Base-by-base conservation (phyloP, 2,113 vertebrate genomes). In the Triplophysa dalaica region DNA sequence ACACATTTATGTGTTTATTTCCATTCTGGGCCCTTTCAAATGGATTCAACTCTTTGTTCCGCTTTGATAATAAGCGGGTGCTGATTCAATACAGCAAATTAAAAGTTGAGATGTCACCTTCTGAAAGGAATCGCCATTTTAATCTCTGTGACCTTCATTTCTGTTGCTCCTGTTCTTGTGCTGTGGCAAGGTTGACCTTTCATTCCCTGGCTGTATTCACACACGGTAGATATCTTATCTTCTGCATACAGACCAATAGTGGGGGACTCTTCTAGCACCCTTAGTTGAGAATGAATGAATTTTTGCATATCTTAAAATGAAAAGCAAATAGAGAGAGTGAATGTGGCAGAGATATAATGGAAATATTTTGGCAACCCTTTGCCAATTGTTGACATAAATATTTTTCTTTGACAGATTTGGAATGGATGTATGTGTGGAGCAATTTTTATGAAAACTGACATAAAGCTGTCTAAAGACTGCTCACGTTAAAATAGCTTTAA, bases 91-190 rank as follows among this genome's bases (percentile, higher is more conserved):
- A n/a, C 41, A 75, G 21, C 58, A 1, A 38, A 79, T 83, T 82
- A 86, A 84, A 84, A 80, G 81, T 81, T 82, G 68, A 81, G 68
- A 85, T 90, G 86, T 83, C 85, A 79, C 81, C 54, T 52, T 54
- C 66, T 77, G 84, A 87, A 89, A 90, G 70, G 78, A 81, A 89
- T 89, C 84, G 86, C 52, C 56, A 52, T 78, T 74, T 87, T 79
- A 76, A 85, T 88, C 85, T 88, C 62, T 78, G 45, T 86, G 88
- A 91, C 91, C 90, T 92, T 91, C 86, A 85, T 83, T 75, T 86
- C 77, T 21, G 68, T 70, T 68, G 8, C 66, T 41, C 72, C 19
- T 72, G 73, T 73, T 68, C 63, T 62, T 38, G 56, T 24, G 84
- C 41, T 87, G 79, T 76, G 79, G 89, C 72, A 76, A 8, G 1